Evolutionary conservation across 2,888 invertebrate genomes (phyloP).

Genomic region (Ennomos fuscantarius): DNA sequence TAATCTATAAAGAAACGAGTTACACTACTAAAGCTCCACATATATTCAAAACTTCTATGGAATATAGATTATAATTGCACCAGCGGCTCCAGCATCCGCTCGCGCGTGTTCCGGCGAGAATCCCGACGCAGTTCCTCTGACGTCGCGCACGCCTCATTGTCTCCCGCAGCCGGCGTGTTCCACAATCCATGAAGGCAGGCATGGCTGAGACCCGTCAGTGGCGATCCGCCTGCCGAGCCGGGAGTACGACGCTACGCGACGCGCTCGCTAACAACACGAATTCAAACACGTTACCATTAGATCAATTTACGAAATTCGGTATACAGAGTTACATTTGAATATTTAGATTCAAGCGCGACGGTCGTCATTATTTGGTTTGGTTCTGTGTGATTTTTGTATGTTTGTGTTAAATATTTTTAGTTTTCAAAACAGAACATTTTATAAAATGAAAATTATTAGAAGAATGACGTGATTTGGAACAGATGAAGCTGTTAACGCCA

Average conservation of each 20-base stretch:
- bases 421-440: constrained; percentile 1
- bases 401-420: constrained; percentile 24
- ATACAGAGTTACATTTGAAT: background rate
- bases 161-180: constrained; percentile 49
- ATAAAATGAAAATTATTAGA: constrained; percentile 17
- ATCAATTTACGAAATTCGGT: constrained; percentile 31
- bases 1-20: no score
- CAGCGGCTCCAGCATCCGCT: constrained; percentile 2
- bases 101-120: constrained; percentile 18
- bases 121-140: constrained; percentile 31
- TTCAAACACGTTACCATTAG: constrained; percentile 66
- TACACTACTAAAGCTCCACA: no score
- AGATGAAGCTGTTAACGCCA: constrained; percentile 37
- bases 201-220: constrained; percentile 57
- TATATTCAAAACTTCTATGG: constrained; percentile 6
- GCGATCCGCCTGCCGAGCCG: constrained; percentile 65
- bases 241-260: constrained; percentile 54
- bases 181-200: constrained; percentile 30
- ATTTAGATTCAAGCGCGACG: background rate
- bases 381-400: constrained; percentile 26
- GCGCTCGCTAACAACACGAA: constrained; percentile 56
- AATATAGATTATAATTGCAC: constrained; percentile 21
- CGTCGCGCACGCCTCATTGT: constrained; percentile 56
- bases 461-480: constrained; percentile 49
- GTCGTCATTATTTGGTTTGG: constrained; percentile 19